phyloP scores from a whole-genome alignment of 2,113 vertebrate genomes.

The Clarias magur region DNA sequence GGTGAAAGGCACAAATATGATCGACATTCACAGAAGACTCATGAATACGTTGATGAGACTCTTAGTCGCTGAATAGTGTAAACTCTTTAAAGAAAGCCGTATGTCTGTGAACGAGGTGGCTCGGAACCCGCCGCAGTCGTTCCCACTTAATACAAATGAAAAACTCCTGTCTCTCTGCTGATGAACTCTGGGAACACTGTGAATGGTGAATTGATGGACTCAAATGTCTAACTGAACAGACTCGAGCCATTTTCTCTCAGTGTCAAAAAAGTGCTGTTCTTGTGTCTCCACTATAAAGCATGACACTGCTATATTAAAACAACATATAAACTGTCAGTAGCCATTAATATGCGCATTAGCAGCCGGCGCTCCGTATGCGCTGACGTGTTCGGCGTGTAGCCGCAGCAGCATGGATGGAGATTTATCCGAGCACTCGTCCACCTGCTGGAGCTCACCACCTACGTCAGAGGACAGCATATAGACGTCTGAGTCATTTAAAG shows the following conservation, averaged over 20 bases:
- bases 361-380: conserved; percentile 57
- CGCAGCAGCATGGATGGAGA: conserved; percentile 55
- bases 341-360: conserved; percentile 59
- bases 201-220: background rate
- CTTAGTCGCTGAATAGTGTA: background rate
- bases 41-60: too few relatives aligned
- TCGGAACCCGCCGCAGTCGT: too few relatives aligned
- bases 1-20: too few relatives aligned
- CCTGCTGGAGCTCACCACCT: background rate
- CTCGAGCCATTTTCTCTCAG: background rate
- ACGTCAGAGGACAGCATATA: conserved; percentile 28
- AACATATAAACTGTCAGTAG: conserved; percentile 50
- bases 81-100: background rate
- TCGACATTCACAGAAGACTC: too few relatives aligned
- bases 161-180: background rate
- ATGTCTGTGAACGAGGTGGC: too few relatives aligned
- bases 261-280: background rate
- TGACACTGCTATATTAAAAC: too few relatives aligned
- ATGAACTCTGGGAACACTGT: background rate
- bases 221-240: background rate
- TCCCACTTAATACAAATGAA: background rate
- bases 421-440: conserved; percentile 33
- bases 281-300: background rate
- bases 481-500: conserved; percentile 40
- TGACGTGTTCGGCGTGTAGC: conserved; percentile 62